These are phyloP conservation scores for Indicator indicator DNA, from an alignment of 2,113 vertebrate genomes.

Conservation along the genomic window DNA sequence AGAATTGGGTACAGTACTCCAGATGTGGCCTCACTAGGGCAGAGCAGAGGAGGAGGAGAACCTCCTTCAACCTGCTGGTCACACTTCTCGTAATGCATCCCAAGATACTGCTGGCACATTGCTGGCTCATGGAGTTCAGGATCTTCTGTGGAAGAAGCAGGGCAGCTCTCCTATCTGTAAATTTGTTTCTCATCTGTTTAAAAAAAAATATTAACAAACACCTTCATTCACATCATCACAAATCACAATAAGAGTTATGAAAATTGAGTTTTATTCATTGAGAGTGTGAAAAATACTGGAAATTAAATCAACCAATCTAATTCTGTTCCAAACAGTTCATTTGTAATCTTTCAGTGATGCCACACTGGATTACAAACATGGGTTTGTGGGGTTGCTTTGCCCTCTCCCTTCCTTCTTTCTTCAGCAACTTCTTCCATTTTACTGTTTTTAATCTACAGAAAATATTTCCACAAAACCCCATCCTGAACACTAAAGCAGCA, in stretches of 20 bases:
- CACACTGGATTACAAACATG: neutral
- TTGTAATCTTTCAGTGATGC: neutral
- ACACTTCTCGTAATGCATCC: too few species aligned
- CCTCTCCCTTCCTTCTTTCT: neutral
- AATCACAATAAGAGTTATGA: neutral
- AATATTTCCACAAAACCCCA: neutral
- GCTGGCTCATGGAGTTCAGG: too few species aligned
- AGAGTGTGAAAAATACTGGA: neutral
- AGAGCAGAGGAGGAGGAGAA: too few species aligned
- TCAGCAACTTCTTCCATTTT: neutral
- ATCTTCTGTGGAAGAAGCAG: too few species aligned
- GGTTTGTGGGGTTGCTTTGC: neutral
- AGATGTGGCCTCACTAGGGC: too few species aligned
- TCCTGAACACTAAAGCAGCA: neutral
- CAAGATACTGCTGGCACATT: too few species aligned
- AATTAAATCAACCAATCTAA: neutral
- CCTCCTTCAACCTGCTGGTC: too few species aligned
- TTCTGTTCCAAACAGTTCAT: neutral
- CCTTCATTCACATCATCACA: neutral
- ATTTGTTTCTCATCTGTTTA: neutral
- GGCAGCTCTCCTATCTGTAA: neutral
- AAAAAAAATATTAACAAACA: neutral
- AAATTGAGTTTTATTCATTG: neutral
- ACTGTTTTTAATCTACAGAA: neutral
- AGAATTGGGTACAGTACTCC: too few species aligned